Evolutionary conservation across 2,888 invertebrate genomes (phyloP), one percentile per base, ranked within the genome.

Genomic region (Caenorhabditis sp.): DNA sequence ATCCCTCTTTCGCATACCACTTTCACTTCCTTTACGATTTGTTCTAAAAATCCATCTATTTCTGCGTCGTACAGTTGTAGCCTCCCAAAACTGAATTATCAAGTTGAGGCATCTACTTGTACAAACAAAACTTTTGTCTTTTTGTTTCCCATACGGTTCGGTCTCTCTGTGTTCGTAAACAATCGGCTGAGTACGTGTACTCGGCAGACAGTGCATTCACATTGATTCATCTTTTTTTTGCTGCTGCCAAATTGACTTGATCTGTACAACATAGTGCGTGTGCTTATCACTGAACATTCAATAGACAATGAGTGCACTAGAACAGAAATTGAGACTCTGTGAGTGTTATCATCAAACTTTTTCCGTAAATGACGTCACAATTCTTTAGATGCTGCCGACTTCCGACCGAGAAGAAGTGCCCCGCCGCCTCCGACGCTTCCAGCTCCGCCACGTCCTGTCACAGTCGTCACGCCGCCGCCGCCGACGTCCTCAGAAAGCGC

Each of bases 321-420:
- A 50, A 9, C 45, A 32, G 13, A 68, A 68, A 68, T 4, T 52
- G 5, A 39, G 37, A 9, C 45, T 50, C 8, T 59, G 68, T 59
- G 32, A 68, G 58, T 22, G 9, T 30, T 15, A 46, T 46, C 35
- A n/a, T 2, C 11, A 13, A n/a, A n/a, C 9, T 15, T 11, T 26
- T 32, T 15, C 20, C 1, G 11, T 4, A 30, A 50, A 35, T 35
- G 35, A 52, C 24, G 52, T 37, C 5, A 9, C 2, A 2, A 26
- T 68, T 41, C 62, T n/a, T n/a, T n/a, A 72, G 72, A 72, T 27
- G 72, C 72, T 7, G 22, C 24, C 9, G 72, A 72, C 13, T 72
- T 72, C 63, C 72, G 56, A 1, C 72, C 72, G 24, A 32, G 72
- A 20, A 39, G 72, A 11, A 62, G 50, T 15, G 74, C 58, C 15